A percentile compares a stretch with the other conserved stretches of the same genome.
phyloP scores from a whole-genome alignment of 2,113 vertebrate species.

The Anseranas semipalmata region DNA sequence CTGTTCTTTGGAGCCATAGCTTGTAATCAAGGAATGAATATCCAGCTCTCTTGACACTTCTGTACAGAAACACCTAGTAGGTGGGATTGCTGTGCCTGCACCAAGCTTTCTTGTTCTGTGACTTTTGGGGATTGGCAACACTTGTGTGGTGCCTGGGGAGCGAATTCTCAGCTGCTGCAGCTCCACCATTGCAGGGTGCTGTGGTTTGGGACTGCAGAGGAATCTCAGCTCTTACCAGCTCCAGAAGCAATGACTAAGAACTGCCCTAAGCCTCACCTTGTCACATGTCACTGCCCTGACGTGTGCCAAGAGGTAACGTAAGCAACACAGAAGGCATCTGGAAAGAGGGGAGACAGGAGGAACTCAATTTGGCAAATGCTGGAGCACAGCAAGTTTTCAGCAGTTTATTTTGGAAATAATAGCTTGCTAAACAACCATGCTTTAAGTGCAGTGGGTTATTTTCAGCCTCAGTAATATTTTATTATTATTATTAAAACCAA shows the following conservation, averaged over 20 bases:
- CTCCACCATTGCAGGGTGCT: not conserved
- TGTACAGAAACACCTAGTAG: not conserved
- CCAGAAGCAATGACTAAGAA: not conserved
- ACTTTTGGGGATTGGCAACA: not conserved
- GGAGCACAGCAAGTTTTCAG: constrained; percentile 53
- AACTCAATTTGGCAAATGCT: constrained; percentile 44
- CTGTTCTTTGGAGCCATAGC: not conserved
- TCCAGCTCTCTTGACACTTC: not conserved
- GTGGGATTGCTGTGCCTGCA: not conserved
- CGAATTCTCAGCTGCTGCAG: not conserved
- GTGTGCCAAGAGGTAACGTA: not conserved
- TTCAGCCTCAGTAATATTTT: constrained; percentile 48
- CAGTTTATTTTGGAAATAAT: constrained; percentile 53
- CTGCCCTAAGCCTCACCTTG: not conserved
- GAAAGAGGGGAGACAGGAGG: not conserved
- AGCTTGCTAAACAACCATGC: constrained; percentile 55
- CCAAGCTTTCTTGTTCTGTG: not conserved
- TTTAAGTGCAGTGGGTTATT: constrained; percentile 63
- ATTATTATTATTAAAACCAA: constrained; percentile 12
- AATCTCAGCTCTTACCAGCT: not conserved
- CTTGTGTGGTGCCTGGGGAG: not conserved
- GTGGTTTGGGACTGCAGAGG: not conserved
- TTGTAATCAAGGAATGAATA: not conserved
- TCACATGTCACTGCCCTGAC: not conserved
- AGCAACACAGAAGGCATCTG: constrained; percentile 13